These are phyloP conservation scores for Melanotaenia trifasciata DNA, from an alignment of 2,797 vertebrate species.

Conservation along the genomic window DNA sequence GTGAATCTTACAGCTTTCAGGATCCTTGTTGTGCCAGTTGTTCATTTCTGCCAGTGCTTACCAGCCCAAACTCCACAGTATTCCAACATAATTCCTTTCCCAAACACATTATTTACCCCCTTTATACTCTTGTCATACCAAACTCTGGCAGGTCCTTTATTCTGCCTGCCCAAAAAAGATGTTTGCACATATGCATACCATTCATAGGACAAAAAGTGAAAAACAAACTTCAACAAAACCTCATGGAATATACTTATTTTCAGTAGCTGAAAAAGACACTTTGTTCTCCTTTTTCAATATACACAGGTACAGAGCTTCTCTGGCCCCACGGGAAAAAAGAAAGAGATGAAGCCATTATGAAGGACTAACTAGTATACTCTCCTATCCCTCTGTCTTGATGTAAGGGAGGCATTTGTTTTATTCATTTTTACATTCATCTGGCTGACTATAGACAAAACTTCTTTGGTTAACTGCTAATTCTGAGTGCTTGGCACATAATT, in stretches of 20 bases:
- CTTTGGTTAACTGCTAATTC: constrained; percentile 23
- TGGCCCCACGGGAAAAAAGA: constrained; percentile 10
- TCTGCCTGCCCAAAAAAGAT: constrained; percentile 44
- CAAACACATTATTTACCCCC: constrained; percentile 65
- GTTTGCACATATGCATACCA: constrained; percentile 26
- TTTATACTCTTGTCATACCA: constrained; percentile 14
- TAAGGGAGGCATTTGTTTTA: constrained; percentile 17
- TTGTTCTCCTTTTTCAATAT: constrained; percentile 36
- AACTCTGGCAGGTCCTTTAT: constrained; percentile 52
- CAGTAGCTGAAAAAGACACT: not conserved
- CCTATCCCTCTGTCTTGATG: constrained; percentile 16
- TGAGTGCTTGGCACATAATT: constrained; percentile 16
- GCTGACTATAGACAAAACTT: constrained; percentile 16
- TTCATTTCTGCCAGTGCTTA: constrained; percentile 33
- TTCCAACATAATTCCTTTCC: constrained; percentile 45
- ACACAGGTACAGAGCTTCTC: constrained; percentile 16
- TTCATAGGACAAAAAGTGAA: constrained; percentile 22
- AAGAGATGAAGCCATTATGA: constrained; percentile 34
- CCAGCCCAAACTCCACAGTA: constrained; percentile 34
- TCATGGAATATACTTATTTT: constrained; percentile 20
- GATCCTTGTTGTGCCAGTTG: constrained; percentile 50
- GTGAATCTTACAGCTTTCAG: constrained; percentile 55
- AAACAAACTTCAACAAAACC: constrained; percentile 33
- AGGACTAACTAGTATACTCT: constrained; percentile 16
- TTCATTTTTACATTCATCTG: constrained; percentile 18